These are phyloP conservation scores for Nomada ferruginata DNA, from an alignment of 2,888 invertebrate genomes.

Conservation along the genomic window DNA sequence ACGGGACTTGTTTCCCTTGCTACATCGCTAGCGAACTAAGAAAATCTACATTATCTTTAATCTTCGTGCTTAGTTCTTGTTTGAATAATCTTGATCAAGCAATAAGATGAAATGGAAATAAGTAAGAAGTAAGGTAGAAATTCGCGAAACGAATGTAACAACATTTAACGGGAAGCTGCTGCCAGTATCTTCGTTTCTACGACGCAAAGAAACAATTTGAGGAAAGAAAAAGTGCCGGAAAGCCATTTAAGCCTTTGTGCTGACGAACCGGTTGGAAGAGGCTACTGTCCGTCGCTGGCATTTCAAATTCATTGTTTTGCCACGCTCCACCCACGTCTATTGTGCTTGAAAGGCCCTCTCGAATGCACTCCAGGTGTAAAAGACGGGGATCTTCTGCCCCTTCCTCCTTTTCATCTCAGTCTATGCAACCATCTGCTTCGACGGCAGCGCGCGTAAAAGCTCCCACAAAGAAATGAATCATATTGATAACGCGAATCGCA, in stretches of 20 bases:
- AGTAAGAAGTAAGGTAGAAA: conserved; percentile 17
- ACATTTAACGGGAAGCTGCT: conserved; percentile 7
- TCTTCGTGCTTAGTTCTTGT: not conserved
- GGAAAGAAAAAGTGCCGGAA: conserved; percentile 48
- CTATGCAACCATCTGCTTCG: not conserved
- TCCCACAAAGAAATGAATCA: conserved; percentile 31
- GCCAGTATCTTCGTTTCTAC: conserved; percentile 40
- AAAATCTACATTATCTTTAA: not conserved
- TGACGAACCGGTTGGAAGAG: conserved; percentile 29
- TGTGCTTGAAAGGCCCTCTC: conserved; percentile 51
- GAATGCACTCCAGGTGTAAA: conserved; percentile 55
- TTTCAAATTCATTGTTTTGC: conserved; percentile 64
- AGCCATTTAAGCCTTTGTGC: conserved; percentile 60
- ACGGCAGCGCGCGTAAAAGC: not conserved
- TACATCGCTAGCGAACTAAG: no score
- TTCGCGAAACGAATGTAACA: conserved; percentile 30
- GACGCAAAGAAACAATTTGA: conserved; percentile 47
- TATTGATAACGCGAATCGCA: conserved; percentile 5
- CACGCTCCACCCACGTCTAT: conserved; percentile 56
- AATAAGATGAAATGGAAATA: conserved; percentile 37
- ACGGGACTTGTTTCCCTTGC: no score
- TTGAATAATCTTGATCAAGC: conserved; percentile 4
- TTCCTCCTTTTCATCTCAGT: not conserved
- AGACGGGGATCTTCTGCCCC: conserved; percentile 41
- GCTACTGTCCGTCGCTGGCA: conserved; percentile 50